Evolutionary conservation across 2,888 invertebrate species (phyloP), one percentile per base, ranked within the genome.

Genomic region (Calephelis perditalis): DNA sequence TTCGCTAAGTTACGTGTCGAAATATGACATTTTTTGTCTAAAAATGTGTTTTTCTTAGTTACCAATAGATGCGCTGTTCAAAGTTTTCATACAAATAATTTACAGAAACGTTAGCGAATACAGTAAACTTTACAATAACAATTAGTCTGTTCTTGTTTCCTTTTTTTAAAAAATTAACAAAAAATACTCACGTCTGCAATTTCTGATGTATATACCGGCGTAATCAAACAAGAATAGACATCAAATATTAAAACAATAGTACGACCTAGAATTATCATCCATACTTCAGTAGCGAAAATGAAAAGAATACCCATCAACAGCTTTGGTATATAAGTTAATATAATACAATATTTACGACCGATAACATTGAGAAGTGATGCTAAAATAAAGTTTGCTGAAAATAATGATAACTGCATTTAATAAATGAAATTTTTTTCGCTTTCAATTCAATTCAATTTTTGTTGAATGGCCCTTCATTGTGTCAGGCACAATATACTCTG

Each of bases 211-310:
- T 54, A 59, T 26, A 59, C 35, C 12, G 59, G 44, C 2, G 11
- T 44, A 12, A 35, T 36, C 7, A 54, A 15, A 1, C 44, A 44
- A 54, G 44, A n/a, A n/a, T 35, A 44, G 9, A 54, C 40, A 44
- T 59, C 56, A 35, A 37, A 12, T 5, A n/a, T 36, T 11, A 55
- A 54, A 40, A 59, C 35, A 2, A 55, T 1, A 9, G 45, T 35
- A 3, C 59, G 26, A 9, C 54, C 59, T 0, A 59, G n/a, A 7
- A 59, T 55, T 11, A 59, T 10, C 59, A 59, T 59, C 59, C 59
- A 59, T 7, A 59, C 45, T 54, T 59, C 59, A 35, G 37, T 10
- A 7, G 59, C 54, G 11, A 55, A 59, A 2, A 37, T 59, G 44
- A 54, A 59, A 5, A 59, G 45, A 10, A 59, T 5, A 2, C 59